These are phyloP conservation scores for Cactoblastis cactorum DNA, from an alignment of 2,888 invertebrate species.

Conservation along the genomic window DNA sequence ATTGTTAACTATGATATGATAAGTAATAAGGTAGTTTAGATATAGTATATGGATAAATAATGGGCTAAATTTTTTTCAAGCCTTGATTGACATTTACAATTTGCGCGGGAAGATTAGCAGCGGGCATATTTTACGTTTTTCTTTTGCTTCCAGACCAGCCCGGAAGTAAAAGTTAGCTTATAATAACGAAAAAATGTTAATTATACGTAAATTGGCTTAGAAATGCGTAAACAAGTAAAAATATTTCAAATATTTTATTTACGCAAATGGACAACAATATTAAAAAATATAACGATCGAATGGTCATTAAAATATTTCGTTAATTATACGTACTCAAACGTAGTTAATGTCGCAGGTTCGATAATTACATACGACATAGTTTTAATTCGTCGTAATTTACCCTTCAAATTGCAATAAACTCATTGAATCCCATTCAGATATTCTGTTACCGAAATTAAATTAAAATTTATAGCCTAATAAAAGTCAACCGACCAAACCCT, in stretches of 20 bases:
- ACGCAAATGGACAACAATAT: background rate
- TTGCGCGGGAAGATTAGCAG: too few relatives aligned
- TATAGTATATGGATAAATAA: too few relatives aligned
- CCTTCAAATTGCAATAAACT: background rate
- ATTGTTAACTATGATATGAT: too few relatives aligned
- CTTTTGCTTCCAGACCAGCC: too few relatives aligned
- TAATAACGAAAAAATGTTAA: too few relatives aligned
- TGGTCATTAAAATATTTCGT: background rate
- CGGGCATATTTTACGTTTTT: too few relatives aligned
- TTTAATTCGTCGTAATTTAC: background rate
- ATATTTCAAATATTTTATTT: background rate
- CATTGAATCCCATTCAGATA: background rate
- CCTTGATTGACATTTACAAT: too few relatives aligned
- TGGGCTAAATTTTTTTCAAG: too few relatives aligned
- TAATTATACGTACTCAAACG: background rate
- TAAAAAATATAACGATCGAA: background rate
- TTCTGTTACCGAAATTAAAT: background rate
- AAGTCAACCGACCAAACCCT: background rate
- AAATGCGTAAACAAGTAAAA: too few relatives aligned
- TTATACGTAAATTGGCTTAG: too few relatives aligned
- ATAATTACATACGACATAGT: background rate
- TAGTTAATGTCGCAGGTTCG: background rate
- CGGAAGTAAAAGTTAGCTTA: too few relatives aligned
- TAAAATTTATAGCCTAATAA: conserved; percentile 2
- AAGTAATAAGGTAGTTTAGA: too few relatives aligned